Conservation (phyloP, 2,888 invertebrate species). For the Latheticus oryzae region DNA sequence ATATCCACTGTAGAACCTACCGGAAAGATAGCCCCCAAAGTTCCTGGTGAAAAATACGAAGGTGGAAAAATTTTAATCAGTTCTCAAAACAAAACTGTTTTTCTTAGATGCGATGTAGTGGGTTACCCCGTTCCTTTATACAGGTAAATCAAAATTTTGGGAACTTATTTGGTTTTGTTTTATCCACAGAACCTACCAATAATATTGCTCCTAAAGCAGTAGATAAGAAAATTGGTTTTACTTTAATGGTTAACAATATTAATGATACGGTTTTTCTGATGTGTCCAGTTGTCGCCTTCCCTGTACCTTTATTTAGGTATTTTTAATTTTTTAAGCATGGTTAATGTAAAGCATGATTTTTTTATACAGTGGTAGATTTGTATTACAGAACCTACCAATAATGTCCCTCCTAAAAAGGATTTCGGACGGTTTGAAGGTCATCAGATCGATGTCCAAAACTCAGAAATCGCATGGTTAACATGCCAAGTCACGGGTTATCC, state of each 20-base stretch:
- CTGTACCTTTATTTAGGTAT: conserved; percentile 63
- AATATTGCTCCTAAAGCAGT: conserved; percentile 72
- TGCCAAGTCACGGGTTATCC: conserved; percentile 72
- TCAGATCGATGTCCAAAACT: conserved; percentile 71
- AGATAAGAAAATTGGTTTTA: conserved; percentile 67
- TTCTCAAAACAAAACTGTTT: conserved; percentile 67
- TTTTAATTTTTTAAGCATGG: conserved; percentile 8
- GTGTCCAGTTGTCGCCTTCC: conserved; percentile 65
- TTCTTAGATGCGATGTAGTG: conserved; percentile 76
- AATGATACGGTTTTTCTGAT: conserved; percentile 65
- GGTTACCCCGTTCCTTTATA: conserved; percentile 77
- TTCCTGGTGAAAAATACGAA: conserved; percentile 67
- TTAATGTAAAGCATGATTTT: too few species aligned
- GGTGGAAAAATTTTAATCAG: conserved; percentile 72
- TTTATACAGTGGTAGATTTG: too few species aligned
- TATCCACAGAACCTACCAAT: conserved; percentile 78
- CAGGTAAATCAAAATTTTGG: conserved; percentile 69
- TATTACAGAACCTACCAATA: conserved; percentile 70
- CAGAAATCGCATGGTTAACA: conserved; percentile 71
- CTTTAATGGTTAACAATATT: conserved; percentile 65
- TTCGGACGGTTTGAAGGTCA: conserved; percentile 70
- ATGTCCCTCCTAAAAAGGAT: conserved; percentile 73
- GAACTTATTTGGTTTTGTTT: not conserved
- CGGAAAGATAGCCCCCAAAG: conserved; percentile 72
- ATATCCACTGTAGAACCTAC: conserved; percentile 63